Evolutionary conservation across 2,113 vertebrate genomes (phyloP).

Genomic region (Meleagris gallopavo): DNA sequence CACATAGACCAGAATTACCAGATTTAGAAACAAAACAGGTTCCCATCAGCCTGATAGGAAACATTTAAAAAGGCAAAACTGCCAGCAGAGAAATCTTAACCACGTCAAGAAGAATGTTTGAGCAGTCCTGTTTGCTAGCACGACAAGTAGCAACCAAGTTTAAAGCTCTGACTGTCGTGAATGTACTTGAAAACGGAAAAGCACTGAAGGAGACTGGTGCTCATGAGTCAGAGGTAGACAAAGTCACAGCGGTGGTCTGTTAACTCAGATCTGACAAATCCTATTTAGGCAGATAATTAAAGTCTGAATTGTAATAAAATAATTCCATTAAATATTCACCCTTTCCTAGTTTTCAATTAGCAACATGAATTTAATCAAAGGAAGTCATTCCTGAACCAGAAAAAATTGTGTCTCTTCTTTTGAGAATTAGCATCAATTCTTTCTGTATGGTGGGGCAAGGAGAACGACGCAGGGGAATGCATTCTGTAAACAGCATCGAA

Average conservation of each 20-base stretch:
- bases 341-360: conserved; percentile 42
- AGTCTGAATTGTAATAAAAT: conserved; percentile 41
- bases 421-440: not conserved
- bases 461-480: not conserved
- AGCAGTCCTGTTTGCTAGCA: not conserved
- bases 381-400: not conserved
- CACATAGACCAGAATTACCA: not conserved
- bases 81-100: accelerated
- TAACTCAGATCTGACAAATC: conserved; percentile 44
- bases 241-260: conserved; percentile 44
- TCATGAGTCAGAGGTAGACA: conserved; percentile 26
- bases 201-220: not conserved
- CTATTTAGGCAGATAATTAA: conserved; percentile 46
- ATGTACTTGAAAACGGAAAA: not conserved
- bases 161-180: not conserved
- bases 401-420: not conserved
- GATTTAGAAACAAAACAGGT: not conserved
- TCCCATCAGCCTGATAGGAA: not conserved
- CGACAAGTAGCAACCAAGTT: not conserved
- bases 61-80: not conserved
- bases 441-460: not conserved
- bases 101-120: accelerated
- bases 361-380: conserved; percentile 59
- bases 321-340: conserved; percentile 21
- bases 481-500: not conserved